phyloP scores from a whole-genome alignment of 2,888 invertebrate genomes.

The Pardosa pseudoannulata region DNA sequence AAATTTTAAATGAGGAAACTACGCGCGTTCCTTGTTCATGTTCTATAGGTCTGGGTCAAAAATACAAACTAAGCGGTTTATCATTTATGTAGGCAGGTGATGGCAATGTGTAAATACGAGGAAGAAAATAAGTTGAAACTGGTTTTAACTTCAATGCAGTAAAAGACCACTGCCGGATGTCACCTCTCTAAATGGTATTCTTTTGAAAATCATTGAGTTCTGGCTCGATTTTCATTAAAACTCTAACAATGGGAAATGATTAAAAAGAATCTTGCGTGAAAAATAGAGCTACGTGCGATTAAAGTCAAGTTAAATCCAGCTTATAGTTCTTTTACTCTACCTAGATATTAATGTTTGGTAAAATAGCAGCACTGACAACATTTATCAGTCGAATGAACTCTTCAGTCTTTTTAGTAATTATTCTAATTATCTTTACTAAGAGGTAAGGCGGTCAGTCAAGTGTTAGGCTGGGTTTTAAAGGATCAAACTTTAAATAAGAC shows the following conservation, averaged over 20 bases:
- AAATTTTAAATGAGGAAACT: slow-evolving; percentile 12
- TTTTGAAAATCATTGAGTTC: neutral
- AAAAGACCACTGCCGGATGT: neutral
- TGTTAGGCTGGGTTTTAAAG: too few species aligned
- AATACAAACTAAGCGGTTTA: slow-evolving; percentile 24
- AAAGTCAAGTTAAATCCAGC: neutral
- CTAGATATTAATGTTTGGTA: too few species aligned
- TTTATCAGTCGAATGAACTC: too few species aligned
- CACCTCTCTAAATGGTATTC: neutral
- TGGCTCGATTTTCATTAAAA: neutral
- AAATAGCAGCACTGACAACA: too few species aligned
- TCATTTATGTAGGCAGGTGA: slow-evolving; percentile 30
- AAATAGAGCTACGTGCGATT: neutral
- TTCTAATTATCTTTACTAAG: too few species aligned
- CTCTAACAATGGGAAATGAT: neutral
- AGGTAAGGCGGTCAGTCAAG: too few species aligned
- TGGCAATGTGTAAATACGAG: slow-evolving; percentile 1
- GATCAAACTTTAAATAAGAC: too few species aligned
- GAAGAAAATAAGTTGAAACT: neutral
- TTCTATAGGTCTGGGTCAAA: slow-evolving; percentile 27
- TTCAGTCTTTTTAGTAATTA: too few species aligned
- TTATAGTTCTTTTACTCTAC: too few species aligned
- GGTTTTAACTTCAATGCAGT: neutral
- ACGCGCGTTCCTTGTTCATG: neutral
- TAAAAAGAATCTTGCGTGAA: neutral